A percentile compares a stretch with the other conserved stretches of the same genome.
phyloP scores from a whole-genome alignment of 2,888 invertebrate species.

The Nephrotoma appendiculata region DNA sequence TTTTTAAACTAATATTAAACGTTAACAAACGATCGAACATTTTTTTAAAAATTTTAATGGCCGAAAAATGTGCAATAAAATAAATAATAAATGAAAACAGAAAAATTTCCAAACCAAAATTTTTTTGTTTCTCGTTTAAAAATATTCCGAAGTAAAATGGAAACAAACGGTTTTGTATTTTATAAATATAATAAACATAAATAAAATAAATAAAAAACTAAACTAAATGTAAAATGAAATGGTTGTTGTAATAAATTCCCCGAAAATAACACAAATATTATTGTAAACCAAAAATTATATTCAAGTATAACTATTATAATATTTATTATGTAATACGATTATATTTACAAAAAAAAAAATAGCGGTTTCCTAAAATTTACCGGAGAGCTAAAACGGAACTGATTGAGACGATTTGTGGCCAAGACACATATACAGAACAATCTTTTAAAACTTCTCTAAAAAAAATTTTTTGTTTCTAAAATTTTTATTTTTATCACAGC shows the following conservation, averaged over 20 bases:
- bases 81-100: neutral
- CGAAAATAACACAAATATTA: neutral
- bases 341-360: neutral
- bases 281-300: neutral
- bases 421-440: neutral
- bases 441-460: neutral
- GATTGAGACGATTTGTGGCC: neutral
- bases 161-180: neutral
- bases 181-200: neutral
- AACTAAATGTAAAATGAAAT: neutral
- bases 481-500: neutral
- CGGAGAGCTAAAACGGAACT: neutral
- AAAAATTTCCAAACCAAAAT: neutral
- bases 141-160: neutral
- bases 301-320: neutral
- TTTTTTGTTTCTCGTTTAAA: neutral
- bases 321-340: neutral
- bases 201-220: neutral
- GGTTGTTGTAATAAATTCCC: neutral
- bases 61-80: slow-evolving; percentile 3
- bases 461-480: neutral
- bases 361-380: neutral
- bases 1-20: neutral
- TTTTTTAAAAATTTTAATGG: neutral
- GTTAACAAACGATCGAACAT: neutral